A percentile compares a stretch with the other conserved stretches of the same genome.
Conservation (phyloP, 2,797 vertebrate genomes). For the Rhabdomys pumilio region DNA sequence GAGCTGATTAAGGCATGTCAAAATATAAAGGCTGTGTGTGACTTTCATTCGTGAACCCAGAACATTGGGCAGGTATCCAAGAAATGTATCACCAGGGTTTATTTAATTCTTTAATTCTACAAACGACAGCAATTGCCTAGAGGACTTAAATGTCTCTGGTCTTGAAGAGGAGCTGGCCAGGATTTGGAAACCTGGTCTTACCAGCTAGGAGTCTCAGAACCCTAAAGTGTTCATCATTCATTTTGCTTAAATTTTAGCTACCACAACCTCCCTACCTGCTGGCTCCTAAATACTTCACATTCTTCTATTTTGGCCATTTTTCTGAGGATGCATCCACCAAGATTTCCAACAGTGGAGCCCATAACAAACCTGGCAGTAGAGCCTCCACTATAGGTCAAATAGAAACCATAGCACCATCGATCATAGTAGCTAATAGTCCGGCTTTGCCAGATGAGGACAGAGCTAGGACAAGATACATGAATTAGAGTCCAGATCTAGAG, state of each 20-base stretch:
- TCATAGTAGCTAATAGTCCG: background rate
- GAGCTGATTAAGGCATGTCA: no score
- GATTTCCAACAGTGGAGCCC: background rate
- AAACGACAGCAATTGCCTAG: background rate
- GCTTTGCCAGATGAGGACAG: background rate
- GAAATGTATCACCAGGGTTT: background rate
- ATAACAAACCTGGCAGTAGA: background rate
- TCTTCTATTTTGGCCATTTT: background rate
- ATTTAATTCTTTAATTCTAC: background rate
- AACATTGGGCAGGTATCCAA: background rate
- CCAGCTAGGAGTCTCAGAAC: background rate
- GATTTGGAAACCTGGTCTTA: background rate
- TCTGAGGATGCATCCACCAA: background rate
- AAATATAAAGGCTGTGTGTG: no score
- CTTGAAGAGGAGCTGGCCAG: background rate
- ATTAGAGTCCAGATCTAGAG: background rate
- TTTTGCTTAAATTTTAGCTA: conserved; percentile 20
- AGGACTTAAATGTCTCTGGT: background rate
- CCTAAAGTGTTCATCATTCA: background rate
- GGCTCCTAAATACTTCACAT: background rate
- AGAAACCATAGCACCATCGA: background rate
- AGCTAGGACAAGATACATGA: background rate
- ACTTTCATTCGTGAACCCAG: no score
- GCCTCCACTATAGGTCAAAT: background rate
- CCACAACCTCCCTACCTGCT: background rate